phyloP scores from a whole-genome alignment of 2,113 vertebrate species.

The Pyrgilauda ruficollis region DNA sequence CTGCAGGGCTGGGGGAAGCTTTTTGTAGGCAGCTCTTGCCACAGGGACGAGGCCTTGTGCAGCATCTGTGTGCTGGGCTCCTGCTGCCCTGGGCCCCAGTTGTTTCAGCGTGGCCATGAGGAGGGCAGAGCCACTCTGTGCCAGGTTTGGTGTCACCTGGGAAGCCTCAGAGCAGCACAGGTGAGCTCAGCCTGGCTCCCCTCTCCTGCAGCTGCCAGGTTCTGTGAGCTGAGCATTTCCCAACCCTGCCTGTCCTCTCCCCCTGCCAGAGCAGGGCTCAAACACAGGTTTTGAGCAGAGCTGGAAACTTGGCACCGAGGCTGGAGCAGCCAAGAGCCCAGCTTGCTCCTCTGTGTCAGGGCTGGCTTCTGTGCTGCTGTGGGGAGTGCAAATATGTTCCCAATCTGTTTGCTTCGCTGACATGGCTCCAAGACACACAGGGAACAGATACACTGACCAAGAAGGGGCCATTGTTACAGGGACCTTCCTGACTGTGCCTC shows the following conservation, averaged over 20 bases:
- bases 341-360: conserved; percentile 30
- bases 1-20: not conserved
- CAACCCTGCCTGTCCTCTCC: not conserved
- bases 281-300: conserved; percentile 6
- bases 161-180: not conserved
- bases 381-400: conserved; percentile 53
- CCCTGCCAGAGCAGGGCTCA: not conserved
- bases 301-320: conserved; percentile 23
- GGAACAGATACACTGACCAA: conserved; percentile 10
- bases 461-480: conserved; percentile 59
- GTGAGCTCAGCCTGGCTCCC: not conserved
- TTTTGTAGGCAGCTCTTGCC: not conserved
- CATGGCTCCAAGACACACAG: conserved; percentile 38
- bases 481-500: not conserved
- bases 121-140: not conserved
- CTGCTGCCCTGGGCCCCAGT: not conserved
- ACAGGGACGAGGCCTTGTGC: not conserved
- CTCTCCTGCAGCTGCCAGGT: not conserved
- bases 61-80: not conserved
- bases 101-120: not conserved
- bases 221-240: not conserved
- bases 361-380: conserved; percentile 37
- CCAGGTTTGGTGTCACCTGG: not conserved
- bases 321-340: conserved; percentile 19
- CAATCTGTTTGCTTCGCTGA: conserved; percentile 40